Evolutionary conservation across 2,888 invertebrate species (phyloP).

Genomic region (Heliconius erato): DNA sequence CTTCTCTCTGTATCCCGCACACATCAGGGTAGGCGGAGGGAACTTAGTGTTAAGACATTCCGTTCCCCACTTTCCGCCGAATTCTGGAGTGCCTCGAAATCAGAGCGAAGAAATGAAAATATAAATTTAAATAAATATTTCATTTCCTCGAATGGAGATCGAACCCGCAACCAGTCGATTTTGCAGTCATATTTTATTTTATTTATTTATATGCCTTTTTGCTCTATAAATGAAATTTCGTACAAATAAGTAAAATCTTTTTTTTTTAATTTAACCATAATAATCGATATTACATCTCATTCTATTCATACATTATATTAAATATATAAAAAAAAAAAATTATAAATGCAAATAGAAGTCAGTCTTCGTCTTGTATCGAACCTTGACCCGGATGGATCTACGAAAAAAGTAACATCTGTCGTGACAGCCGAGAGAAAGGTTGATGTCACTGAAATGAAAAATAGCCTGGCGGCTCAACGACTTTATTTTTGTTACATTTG

Average conservation of each 20-base stretch:
- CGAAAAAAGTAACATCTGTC: constrained; percentile 24
- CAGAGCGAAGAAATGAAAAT: no score
- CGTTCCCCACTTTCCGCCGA: no score
- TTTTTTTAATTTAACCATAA: neutral
- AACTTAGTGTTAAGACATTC: no score
- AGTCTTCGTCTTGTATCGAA: constrained; percentile 9
- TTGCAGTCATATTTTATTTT: no score
- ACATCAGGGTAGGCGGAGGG: no score
- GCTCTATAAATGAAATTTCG: neutral
- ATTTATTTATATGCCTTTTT: neutral
- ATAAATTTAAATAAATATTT: no score
- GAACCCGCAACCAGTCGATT: no score
- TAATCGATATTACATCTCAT: neutral
- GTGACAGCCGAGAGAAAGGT: constrained; percentile 25
- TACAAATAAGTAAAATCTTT: no score
- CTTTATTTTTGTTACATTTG: constrained; percentile 37
- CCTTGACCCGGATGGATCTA: constrained; percentile 37
- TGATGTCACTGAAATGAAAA: constrained; percentile 31
- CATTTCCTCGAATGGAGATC: no score
- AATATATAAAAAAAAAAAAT: neutral
- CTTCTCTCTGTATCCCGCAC: no score
- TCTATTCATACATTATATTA: neutral
- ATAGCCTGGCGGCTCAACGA: constrained; percentile 22
- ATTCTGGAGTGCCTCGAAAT: no score
- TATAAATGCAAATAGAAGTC: constrained; percentile 22